These are phyloP conservation scores for Aegotheles bennettii DNA, from an alignment of 2,113 vertebrate species.

Conservation along the genomic window DNA sequence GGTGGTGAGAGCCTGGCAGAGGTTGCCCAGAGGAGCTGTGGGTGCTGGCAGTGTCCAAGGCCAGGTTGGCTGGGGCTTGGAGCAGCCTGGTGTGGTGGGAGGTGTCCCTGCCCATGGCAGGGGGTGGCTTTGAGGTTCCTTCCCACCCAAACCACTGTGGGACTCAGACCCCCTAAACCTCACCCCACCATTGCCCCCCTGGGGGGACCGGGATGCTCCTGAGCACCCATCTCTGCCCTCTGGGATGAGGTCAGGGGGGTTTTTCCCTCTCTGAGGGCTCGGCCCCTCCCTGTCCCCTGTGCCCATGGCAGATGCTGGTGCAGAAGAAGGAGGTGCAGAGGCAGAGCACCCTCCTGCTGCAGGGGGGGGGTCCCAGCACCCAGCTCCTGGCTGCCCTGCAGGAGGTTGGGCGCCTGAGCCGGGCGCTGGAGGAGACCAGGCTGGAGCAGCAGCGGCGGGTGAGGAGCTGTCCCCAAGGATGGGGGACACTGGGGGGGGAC, in stretches of 20 bases:
- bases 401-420: constrained; percentile 63
- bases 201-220: background rate
- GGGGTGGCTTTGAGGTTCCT: too few species aligned
- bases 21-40: too few species aligned
- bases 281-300: rapidly evolving
- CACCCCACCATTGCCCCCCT: background rate
- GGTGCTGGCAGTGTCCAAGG: too few species aligned
- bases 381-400: constrained; percentile 72
- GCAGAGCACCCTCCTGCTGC: constrained; percentile 47
- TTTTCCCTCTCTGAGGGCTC: background rate
- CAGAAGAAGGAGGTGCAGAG: constrained; percentile 53
- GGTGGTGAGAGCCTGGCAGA: too few species aligned
- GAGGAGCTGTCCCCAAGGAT: background rate
- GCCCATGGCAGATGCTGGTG: constrained; percentile 67
- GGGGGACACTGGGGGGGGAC: background rate
- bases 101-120: too few species aligned
- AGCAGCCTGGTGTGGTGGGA: too few species aligned
- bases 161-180: too few species aligned
- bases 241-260: rapidly evolving
- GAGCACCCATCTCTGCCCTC: rapidly evolving
- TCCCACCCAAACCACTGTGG: too few species aligned
- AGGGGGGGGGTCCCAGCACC: background rate
- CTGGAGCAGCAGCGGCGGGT: constrained; percentile 65
- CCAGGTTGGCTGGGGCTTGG: too few species aligned
- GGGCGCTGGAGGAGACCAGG: constrained; percentile 62